Percentiles rank a stretch among this genome's conserved stretches.
Conservation (phyloP, 2,797 vertebrate species). For the Peromyscus attwateri region DNA sequence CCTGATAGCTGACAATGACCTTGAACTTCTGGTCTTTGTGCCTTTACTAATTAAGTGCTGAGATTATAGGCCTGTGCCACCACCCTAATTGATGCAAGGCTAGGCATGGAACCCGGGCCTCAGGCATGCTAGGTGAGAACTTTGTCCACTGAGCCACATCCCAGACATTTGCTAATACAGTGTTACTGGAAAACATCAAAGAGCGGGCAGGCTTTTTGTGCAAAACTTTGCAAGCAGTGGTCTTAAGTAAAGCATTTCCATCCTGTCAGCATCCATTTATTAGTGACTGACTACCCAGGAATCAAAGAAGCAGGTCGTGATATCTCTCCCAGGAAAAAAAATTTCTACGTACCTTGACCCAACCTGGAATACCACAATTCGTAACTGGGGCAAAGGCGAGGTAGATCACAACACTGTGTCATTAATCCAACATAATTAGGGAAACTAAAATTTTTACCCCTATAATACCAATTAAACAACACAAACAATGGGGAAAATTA, state of each 20-base stretch:
- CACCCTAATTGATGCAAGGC: not conserved
- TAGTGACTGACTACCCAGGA: slow-evolving; percentile 2
- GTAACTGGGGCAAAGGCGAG: not conserved
- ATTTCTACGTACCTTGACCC: not conserved
- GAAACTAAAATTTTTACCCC: not conserved
- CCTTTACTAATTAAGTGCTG: not conserved
- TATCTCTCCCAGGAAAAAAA: not conserved
- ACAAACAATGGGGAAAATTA: not conserved
- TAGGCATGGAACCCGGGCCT: not conserved
- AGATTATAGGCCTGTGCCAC: not conserved
- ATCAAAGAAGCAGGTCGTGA: not conserved
- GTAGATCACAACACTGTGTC: not conserved
- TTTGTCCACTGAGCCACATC: not conserved
- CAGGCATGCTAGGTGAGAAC: not conserved
- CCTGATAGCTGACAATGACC: not conserved
- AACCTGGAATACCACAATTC: not conserved
- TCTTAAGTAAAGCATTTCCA: not conserved
- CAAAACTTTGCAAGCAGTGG: not conserved
- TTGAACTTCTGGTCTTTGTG: not conserved
- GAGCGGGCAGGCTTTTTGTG: not conserved
- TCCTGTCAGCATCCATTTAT: slow-evolving; percentile 23
- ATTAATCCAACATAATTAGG: not conserved
- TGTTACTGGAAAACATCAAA: not conserved
- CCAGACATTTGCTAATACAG: not conserved
- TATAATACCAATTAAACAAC: not conserved